Conservation (phyloP, 2,113 vertebrate genomes). For the Xyliphius kryptos region DNA sequence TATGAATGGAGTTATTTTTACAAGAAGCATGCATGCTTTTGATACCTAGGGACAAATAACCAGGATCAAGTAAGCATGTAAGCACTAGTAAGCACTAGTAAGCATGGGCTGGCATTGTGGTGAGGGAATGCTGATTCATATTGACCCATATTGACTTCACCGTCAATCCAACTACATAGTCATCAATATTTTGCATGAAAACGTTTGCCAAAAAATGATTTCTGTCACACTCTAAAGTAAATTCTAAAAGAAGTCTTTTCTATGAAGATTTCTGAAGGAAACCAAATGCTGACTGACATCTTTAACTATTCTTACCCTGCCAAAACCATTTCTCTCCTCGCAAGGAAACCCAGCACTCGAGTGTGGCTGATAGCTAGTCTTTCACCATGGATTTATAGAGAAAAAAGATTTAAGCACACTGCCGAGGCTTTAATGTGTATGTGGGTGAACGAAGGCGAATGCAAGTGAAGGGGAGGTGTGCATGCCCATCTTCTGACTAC, state of each 20-base stretch:
- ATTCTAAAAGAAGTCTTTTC: neutral
- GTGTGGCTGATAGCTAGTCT: neutral
- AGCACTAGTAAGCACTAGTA: no score
- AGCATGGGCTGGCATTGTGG: no score
- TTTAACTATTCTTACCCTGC: constrained; percentile 1
- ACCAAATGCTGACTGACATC: constrained; percentile 8
- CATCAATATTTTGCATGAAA: no score
- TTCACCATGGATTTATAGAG: constrained; percentile 4
- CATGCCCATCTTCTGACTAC: neutral
- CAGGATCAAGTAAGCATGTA: no score
- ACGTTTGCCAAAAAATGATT: no score
- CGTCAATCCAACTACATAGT: no score
- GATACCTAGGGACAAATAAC: no score
- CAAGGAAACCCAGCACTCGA: neutral
- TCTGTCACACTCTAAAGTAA: no score
- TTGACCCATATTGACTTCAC: no score
- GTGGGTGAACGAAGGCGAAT: neutral
- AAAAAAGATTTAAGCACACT: constrained; percentile 1
- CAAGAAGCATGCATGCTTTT: no score
- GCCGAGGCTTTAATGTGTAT: constrained; percentile 1
- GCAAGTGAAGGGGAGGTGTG: neutral
- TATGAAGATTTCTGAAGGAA: constrained; percentile 9
- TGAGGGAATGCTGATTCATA: no score
- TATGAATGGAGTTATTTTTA: no score
- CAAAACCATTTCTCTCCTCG: neutral